A percentile compares a stretch with the other conserved stretches of the same genome.
These are phyloP conservation scores for Antedon mediterranea DNA, from an alignment of 53 echinoderm and acorn worm genomes.

Conservation along the genomic window DNA sequence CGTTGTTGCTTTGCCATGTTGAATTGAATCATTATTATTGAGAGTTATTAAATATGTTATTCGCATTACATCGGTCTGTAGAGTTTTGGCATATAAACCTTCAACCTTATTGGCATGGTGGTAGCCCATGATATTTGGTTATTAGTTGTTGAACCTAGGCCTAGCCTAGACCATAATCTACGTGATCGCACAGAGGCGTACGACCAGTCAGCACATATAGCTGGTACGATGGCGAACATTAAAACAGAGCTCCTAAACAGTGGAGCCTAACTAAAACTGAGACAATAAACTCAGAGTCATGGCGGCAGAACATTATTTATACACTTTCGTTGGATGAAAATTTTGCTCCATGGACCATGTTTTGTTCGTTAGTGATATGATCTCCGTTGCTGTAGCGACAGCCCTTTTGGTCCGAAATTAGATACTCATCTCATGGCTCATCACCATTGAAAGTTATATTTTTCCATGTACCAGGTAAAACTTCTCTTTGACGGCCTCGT, in stretches of 20 bases:
- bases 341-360: slow-evolving; percentile 21
- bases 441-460: neutral
- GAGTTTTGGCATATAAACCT: too few relatives aligned
- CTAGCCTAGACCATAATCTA: too few relatives aligned
- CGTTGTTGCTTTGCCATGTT: too few relatives aligned
- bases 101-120: too few relatives aligned
- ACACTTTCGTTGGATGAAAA: slow-evolving; percentile 19
- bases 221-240: neutral
- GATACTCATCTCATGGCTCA: slow-evolving; percentile 8
- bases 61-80: too few relatives aligned
- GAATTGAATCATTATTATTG: too few relatives aligned
- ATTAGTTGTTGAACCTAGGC: too few relatives aligned
- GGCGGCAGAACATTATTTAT: slow-evolving; percentile 29
- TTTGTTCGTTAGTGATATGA: too few relatives aligned
- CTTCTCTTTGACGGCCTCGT: neutral
- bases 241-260: slow-evolving; percentile 23
- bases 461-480: neutral
- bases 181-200: too few relatives aligned
- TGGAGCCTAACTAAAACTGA: slow-evolving; percentile 26
- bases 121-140: too few relatives aligned
- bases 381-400: neutral
- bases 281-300: slow-evolving; percentile 24
- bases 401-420: neutral
- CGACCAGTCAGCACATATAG: too few relatives aligned
- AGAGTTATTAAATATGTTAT: too few relatives aligned